phyloP scores from a whole-genome alignment of 2,888 invertebrate species.

The Drosophila demipolita region DNA sequence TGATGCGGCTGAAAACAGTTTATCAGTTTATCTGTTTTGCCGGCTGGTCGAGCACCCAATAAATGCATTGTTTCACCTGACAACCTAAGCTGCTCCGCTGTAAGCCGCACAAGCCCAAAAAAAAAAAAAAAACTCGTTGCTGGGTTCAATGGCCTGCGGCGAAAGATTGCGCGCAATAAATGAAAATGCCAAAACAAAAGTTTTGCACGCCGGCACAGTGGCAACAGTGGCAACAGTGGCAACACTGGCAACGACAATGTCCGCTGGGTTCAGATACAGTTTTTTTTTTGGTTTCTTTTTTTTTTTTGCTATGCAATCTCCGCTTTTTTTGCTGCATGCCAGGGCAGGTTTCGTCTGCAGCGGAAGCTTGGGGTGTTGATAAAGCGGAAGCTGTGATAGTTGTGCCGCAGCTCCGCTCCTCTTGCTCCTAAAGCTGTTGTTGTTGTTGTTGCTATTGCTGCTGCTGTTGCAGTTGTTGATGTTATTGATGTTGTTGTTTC shows the following conservation, averaged over 20 bases:
- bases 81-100: slow-evolving; percentile 4
- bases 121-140: background rate
- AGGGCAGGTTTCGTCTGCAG: slow-evolving; percentile 36
- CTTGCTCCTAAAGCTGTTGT: slow-evolving; percentile 7
- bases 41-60: slow-evolving; percentile 8
- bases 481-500: background rate
- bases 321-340: slow-evolving; percentile 5
- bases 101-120: background rate
- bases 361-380: slow-evolving; percentile 71
- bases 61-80: slow-evolving; percentile 7
- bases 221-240: slow-evolving; percentile 16
- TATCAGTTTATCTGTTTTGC: slow-evolving; percentile 6
- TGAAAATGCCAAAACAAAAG: slow-evolving; percentile 65
- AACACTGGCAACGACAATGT: slow-evolving; percentile 46
- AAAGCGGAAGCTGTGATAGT: slow-evolving; percentile 70
- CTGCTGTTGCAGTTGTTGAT: slow-evolving; percentile 9
- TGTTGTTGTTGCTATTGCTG: background rate
- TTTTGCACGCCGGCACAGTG: slow-evolving; percentile 52
- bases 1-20: slow-evolving; percentile 5
- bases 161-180: slow-evolving; percentile 65
- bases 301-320: slow-evolving; percentile 41
- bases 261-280: slow-evolving; percentile 51
- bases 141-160: slow-evolving; percentile 53
- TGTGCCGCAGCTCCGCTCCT: slow-evolving; percentile 48
- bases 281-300: slow-evolving; percentile 15